These are phyloP conservation scores for Etheostoma perlongum DNA, from an alignment of 2,797 vertebrate species.

Conservation along the genomic window DNA sequence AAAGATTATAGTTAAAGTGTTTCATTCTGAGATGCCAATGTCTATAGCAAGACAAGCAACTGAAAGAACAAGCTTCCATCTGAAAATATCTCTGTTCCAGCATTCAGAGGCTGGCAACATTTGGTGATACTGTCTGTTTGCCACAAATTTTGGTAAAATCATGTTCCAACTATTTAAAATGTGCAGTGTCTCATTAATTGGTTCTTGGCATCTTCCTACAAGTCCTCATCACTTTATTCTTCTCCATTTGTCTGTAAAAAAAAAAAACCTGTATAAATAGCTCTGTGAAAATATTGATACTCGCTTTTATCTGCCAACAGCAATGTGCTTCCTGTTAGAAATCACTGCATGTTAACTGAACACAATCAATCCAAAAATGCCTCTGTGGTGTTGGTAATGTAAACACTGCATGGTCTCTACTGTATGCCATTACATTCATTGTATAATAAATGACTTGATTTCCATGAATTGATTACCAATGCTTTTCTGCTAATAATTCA, in stretches of 20 bases:
- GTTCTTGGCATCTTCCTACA: constrained; percentile 26
- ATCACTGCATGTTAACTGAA: not conserved
- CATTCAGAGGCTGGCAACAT: constrained; percentile 18
- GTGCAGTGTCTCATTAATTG: constrained; percentile 24
- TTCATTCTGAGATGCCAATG: constrained; percentile 7
- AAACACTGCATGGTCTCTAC: constrained; percentile 9
- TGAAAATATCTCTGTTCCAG: constrained; percentile 5
- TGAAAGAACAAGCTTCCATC: not conserved
- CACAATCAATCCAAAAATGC: constrained; percentile 4
- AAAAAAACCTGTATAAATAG: constrained; percentile 6
- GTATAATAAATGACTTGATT: not conserved
- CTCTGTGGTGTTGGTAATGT: not conserved
- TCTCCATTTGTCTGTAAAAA: constrained; percentile 10
- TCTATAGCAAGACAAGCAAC: not conserved
- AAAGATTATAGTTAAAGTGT: not conserved
- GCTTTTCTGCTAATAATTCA: constrained; percentile 5
- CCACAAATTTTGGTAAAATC: constrained; percentile 16
- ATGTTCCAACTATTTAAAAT: constrained; percentile 15
- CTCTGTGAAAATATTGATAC: not conserved
- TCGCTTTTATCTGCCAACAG: not conserved
- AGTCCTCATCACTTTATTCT: constrained; percentile 10
- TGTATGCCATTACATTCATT: not conserved
- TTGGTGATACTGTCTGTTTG: constrained; percentile 10
- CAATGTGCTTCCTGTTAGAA: not conserved
- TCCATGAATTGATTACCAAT: not conserved